These are phyloP conservation scores for Troglohyphantes excavatus DNA, from an alignment of 2,888 invertebrate species.

Conservation along the genomic window DNA sequence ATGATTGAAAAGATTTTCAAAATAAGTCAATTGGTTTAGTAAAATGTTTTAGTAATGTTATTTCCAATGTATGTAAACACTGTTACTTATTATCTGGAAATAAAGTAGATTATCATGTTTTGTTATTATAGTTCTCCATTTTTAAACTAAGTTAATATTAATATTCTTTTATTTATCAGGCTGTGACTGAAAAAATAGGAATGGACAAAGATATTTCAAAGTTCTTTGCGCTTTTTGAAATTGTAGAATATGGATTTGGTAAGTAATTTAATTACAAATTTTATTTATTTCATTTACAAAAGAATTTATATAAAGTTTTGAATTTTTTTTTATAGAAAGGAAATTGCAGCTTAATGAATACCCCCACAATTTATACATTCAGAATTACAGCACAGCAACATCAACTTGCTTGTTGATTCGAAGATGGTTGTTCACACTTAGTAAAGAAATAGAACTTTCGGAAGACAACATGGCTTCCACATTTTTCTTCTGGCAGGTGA, in stretches of 20 bases:
- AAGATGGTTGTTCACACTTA: conserved; percentile 92
- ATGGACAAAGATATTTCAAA: conserved; percentile 91
- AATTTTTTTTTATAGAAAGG: conserved; percentile 90
- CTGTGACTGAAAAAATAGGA: conserved; percentile 91
- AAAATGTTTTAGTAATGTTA: no score
- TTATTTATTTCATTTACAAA: not conserved
- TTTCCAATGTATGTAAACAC: no score
- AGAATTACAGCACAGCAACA: conserved; percentile 98
- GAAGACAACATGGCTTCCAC: conserved; percentile 89
- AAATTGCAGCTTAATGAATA: conserved; percentile 96
- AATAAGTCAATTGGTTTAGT: no score
- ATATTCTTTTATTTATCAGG: conserved; percentile 83
- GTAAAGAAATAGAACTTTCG: conserved; percentile 87
- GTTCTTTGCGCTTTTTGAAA: conserved; percentile 98
- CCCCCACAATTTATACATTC: conserved; percentile 98
- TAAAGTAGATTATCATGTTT: no score
- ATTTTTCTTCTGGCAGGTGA: conserved; percentile 92
- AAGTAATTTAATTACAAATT: conserved; percentile 82
- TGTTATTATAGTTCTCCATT: no score
- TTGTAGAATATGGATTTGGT: conserved; percentile 98
- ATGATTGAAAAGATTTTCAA: no score
- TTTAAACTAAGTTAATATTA: not conserved
- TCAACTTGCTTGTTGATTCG: conserved; percentile 95
- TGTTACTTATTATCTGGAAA: no score
- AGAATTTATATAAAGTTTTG: conserved; percentile 85